Evolutionary conservation across 2,797 vertebrate species (phyloP), one percentile per base, ranked within the genome.

Genomic region (Spinibarbus caldwelli): DNA sequence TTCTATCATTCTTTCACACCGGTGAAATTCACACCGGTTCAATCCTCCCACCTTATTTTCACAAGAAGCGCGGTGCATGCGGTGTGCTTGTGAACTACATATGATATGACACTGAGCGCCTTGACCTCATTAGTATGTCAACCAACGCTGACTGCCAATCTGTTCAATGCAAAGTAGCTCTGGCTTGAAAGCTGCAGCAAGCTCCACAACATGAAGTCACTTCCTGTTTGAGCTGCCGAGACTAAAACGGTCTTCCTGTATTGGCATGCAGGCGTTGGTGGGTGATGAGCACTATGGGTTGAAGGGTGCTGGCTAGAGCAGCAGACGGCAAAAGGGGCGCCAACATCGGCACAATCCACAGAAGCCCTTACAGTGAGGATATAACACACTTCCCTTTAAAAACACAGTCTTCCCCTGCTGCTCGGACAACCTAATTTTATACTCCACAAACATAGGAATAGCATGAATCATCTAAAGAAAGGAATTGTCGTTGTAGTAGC

Each of bases 401-500:
- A 88, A 70, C 86, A 87, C 23, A 34, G 72, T 59, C 64, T 83
- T 80, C 71, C 86, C 85, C 31, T 49, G 71, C 75, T 68, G 80
- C 78, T 75, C 62, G n/a, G 59, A 78, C 81, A 34, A 71, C 81
- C 71, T 68, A 66, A 84, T 72, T 83, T 85, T 72, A 73, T 45
- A 78, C 29, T 23, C 57, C 9, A 76, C 72, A 66, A 26, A 83
- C 83, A 86, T 38, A 59, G 52, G 76, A 90, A 88, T 83, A 87
- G 72, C 80, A 84, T 45, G 73, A 87, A 71, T 84, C 82, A 88
- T 84, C 59, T 79, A 87, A 82, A 82, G 71, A 59, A 66, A 86
- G 89, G 85, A 87, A 80, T 49, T 34, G 52, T 79, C 23, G 7
- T 79, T 75, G 84, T 86, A 23, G 75, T 84, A 78, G 54, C 54